Conservation (phyloP, 2,888 invertebrate species). For the Eulithis testata region DNA sequence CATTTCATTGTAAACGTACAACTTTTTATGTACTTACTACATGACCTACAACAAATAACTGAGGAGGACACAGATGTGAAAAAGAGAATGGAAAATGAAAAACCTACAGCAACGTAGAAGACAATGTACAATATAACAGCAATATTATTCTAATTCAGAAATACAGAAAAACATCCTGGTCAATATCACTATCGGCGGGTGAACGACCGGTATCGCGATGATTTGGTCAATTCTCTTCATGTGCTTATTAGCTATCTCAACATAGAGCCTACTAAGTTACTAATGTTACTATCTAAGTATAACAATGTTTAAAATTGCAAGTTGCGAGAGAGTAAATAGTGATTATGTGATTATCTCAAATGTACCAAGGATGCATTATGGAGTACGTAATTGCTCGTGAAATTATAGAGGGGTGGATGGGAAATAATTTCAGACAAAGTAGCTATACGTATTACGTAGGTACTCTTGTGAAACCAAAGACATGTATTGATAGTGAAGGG, state of each 20-base stretch:
- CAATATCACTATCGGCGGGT: slow-evolving; percentile 19
- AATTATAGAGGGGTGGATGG: background rate
- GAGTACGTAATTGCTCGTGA: background rate
- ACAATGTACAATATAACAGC: background rate
- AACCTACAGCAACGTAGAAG: too few relatives aligned
- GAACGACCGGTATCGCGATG: slow-evolving; percentile 18
- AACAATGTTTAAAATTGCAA: slow-evolving; percentile 2
- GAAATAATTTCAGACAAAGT: background rate
- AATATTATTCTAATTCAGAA: slow-evolving; percentile 3
- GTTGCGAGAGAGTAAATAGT: slow-evolving; percentile 2
- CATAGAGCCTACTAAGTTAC: slow-evolving; percentile 6
- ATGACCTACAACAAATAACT: too few relatives aligned
- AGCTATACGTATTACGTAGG: background rate
- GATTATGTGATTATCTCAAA: background rate
- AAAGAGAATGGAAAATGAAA: too few relatives aligned
- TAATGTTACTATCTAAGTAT: background rate
- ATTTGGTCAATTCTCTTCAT: slow-evolving; percentile 9
- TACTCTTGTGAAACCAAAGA: too few relatives aligned
- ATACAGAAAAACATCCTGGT: slow-evolving; percentile 23
- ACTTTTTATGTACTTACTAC: too few relatives aligned
- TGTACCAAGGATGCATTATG: background rate
- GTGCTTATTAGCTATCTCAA: slow-evolving; percentile 19
- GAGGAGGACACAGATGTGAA: too few relatives aligned
- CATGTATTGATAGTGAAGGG: too few relatives aligned
- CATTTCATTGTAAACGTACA: too few relatives aligned